Base-by-base conservation (phyloP, 1,140 invertebrate genomes). In the Eumeta japonica region DNA sequence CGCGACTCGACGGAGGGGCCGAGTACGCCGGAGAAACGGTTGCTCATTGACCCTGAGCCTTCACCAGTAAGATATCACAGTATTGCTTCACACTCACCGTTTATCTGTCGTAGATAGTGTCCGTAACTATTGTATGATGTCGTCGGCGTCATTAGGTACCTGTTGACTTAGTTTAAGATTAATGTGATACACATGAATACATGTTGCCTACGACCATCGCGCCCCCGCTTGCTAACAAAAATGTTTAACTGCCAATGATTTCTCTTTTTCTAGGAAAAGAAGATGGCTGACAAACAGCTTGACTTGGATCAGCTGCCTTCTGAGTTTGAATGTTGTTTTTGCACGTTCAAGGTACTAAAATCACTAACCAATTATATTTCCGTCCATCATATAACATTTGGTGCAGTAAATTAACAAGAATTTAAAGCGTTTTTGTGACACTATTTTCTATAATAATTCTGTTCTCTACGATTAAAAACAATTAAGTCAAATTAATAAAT, bases 251-350 rank as follows among this genome's bases (percentile, higher is more conserved):
- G 58, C 55, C 64, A 70, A 71, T 61, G 45, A 61, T 56, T 60
- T 66, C 48, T 67, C 50, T 71, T 65, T 59, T 77, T 77, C 58
- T 75, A 77, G 75, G 75, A 77, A 58, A 77, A 85, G 84, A 85
- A 78, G 75, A 78, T 75, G 59, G 63, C 64, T 72, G 79, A 81
- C 63, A 77, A 77, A 73, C 72, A 77, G 64, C 64, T 77, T 68
- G 72, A 77, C 60, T 73, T 77, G 72, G 75, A 77, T 65, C 75
- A 77, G 66, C 71, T 90, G 75, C 88, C 89, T 80, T 90, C 86
- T 81, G 89, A 92, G 81, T 90, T 90, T 83, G 90, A 92, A 84
- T 92, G 90, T 89, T 92, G 90, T 84, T 92, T 91, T 88, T 92
- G 90, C 84, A 89, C 88, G 70, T 86, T 89, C 68, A 91, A 92